Conservation (phyloP, 2,113 vertebrate genomes). For the Eptesicus fuscus region DNA sequence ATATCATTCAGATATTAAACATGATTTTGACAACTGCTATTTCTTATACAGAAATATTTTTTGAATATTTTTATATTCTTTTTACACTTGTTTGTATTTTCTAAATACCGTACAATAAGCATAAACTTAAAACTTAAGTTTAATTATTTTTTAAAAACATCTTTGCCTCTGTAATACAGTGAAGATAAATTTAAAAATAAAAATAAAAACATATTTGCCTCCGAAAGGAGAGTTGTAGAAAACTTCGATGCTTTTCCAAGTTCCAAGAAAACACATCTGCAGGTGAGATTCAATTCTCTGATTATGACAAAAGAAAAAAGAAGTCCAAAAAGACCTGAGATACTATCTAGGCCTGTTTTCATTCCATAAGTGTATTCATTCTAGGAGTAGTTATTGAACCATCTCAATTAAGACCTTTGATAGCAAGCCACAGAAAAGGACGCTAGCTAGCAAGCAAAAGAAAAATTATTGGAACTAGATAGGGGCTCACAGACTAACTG, state of each 20-base stretch:
- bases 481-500: background rate
- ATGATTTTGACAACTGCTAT: background rate
- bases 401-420: background rate
- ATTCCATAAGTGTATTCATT: background rate
- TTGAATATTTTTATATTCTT: conserved; percentile 18
- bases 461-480: background rate
- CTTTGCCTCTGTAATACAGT: background rate
- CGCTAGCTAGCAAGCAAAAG: background rate
- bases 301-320: background rate
- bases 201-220: background rate
- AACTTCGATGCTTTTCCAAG: background rate
- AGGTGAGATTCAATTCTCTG: background rate
- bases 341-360: background rate
- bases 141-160: background rate
- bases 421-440: background rate
- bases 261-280: background rate
- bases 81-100: background rate
- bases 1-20: background rate
- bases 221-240: conserved; percentile 5
- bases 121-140: background rate
- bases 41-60: background rate
- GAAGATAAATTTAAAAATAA: too few species aligned
- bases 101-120: background rate
- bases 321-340: conserved; percentile 5
- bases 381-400: background rate